Evolutionary conservation across 2,888 invertebrate species (phyloP).

Genomic region (Siphlonurus alternatus): DNA sequence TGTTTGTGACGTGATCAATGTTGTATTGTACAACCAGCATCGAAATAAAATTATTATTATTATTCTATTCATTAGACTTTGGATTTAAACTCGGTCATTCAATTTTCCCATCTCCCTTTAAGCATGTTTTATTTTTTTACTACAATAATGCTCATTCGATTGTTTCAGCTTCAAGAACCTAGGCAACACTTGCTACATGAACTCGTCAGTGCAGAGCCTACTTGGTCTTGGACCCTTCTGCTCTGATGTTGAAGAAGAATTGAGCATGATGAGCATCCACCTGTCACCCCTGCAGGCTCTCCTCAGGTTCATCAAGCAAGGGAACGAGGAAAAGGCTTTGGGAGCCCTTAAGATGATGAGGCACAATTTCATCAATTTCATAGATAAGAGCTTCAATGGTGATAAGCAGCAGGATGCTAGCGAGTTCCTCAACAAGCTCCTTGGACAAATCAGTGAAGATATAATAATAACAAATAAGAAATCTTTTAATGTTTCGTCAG

Average conservation of each 20-base stretch:
- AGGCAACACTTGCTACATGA: neutral
- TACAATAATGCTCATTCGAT: no score
- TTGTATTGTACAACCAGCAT: no score
- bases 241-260: neutral
- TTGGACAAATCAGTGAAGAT: neutral
- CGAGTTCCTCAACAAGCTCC: neutral
- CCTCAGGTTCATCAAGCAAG: neutral
- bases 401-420: neutral
- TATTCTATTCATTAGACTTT: no score
- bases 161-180: neutral
- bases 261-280: neutral
- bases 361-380: neutral
- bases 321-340: neutral
- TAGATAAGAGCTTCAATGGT: neutral
- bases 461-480: neutral
- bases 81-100: no score
- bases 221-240: neutral
- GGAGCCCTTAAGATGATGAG: neutral
- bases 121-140: no score
- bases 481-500: no score
- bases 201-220: neutral
- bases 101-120: no score
- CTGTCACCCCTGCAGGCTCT: neutral
- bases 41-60: no score
- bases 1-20: no score